Evolutionary conservation across 1,140 invertebrate species (phyloP).

Genomic region (Heliconius himera): DNA sequence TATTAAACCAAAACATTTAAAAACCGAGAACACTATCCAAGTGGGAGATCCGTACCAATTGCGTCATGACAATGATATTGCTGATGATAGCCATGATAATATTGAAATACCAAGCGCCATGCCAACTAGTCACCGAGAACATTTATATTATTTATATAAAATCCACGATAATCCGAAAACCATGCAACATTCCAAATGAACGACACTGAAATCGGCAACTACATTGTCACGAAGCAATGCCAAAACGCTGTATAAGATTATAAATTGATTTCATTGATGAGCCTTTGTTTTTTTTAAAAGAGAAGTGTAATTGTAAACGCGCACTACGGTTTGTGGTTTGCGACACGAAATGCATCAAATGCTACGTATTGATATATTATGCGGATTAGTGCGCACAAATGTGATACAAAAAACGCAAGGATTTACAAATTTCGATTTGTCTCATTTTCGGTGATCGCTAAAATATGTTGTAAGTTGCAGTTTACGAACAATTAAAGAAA

Average conservation of each 20-base stretch:
- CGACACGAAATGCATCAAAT: too few species aligned
- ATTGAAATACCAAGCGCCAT: conserved; percentile 70
- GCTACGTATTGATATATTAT: neutral
- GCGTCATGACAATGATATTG: conserved; percentile 81
- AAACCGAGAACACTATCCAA: conserved; percentile 30
- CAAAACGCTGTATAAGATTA: conserved; percentile 50
- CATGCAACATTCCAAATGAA: conserved; percentile 79
- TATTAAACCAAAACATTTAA: neutral
- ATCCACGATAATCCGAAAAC: conserved; percentile 63
- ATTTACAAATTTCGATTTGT: too few species aligned
- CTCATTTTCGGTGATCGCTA: too few species aligned
- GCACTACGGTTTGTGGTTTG: too few species aligned
- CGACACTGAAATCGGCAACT: conserved; percentile 75
- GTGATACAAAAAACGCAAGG: too few species aligned
- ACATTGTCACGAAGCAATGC: conserved; percentile 82
- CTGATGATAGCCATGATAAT: conserved; percentile 78
- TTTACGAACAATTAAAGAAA: too few species aligned
- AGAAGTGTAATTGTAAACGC: neutral
- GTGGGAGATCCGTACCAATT: conserved; percentile 72
- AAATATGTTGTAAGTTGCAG: too few species aligned
- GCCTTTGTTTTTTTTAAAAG: conserved; percentile 41
- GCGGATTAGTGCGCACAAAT: too few species aligned
- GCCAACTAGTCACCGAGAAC: conserved; percentile 68
- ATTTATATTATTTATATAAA: conserved; percentile 49
- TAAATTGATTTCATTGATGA: conserved; percentile 59